Conservation (phyloP, 2,888 invertebrate species). For the Trichogramma dendrolimi region DNA sequence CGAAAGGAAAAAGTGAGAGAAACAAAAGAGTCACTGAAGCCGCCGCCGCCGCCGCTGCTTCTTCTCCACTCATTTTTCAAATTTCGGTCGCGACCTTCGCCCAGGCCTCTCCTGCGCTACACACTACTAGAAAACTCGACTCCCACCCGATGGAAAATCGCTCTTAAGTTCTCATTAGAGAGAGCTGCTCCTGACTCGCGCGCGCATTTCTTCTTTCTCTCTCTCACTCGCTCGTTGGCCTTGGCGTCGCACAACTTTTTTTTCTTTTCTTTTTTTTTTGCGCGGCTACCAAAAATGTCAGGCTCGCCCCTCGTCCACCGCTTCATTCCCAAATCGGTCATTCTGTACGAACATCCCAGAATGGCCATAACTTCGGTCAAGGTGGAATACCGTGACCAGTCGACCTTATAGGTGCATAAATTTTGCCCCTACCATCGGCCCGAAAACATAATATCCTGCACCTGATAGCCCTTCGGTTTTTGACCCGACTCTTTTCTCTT, state of each 20-base stretch:
- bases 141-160: conserved; percentile 40
- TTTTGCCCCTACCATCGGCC: no score
- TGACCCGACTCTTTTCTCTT: no score
- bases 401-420: no score
- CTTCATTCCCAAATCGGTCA: no score
- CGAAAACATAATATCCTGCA: no score
- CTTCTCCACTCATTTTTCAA: conserved; percentile 34
- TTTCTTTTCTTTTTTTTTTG: no score
- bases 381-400: no score
- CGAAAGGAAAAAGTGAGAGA: neutral
- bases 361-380: no score
- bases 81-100: conserved; percentile 42
- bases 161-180: conserved; percentile 45
- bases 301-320: no score
- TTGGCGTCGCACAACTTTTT: neutral
- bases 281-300: no score
- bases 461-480: no score
- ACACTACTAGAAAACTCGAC: conserved; percentile 32
- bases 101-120: conserved; percentile 9
- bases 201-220: neutral
- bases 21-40: conserved; percentile 19
- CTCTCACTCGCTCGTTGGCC: neutral
- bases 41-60: conserved; percentile 10
- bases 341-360: no score
- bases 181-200: conserved; percentile 26